phyloP scores from a whole-genome alignment of 2,797 vertebrate genomes.

The Hyperoplus lanceolatus region DNA sequence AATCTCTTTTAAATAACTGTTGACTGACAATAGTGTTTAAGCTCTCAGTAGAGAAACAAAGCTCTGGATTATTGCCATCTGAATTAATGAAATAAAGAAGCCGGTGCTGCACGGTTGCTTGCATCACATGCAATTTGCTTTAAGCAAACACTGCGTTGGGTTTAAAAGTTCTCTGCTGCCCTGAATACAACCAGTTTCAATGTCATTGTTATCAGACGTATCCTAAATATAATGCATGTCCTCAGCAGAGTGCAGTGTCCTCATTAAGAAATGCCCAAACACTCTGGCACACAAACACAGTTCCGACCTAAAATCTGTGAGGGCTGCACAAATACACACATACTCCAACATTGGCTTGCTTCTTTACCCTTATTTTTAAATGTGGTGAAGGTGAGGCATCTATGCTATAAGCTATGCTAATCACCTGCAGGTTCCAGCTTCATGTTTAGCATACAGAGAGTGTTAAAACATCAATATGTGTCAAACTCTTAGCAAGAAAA shows the following conservation, averaged over 20 bases:
- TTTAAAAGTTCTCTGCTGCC: conserved; percentile 52
- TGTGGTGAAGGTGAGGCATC: too few relatives aligned
- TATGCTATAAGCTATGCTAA: not conserved
- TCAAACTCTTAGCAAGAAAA: not conserved
- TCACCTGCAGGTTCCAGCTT: not conserved
- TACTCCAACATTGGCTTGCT: not conserved
- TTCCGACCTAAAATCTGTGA: conserved; percentile 2
- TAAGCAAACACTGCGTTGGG: conserved; percentile 1
- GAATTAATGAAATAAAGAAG: too few relatives aligned
- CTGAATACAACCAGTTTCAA: conserved; percentile 38
- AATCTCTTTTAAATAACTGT: conserved; percentile 9
- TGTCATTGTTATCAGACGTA: conserved; percentile 48
- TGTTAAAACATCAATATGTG: not conserved
- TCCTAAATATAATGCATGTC: conserved; percentile 47
- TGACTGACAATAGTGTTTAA: conserved; percentile 9
- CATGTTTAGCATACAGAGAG: not conserved
- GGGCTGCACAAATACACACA: not conserved
- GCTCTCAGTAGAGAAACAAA: not conserved
- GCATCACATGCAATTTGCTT: conserved; percentile 12
- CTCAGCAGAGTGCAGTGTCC: conserved; percentile 45
- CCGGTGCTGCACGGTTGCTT: not conserved
- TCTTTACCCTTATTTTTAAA: not conserved
- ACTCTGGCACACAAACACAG: conserved; percentile 37
- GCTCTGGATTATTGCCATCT: too few relatives aligned
- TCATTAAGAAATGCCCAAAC: conserved; percentile 46